Evolutionary conservation across 2,888 invertebrate genomes (phyloP).

Genomic region (Caenorhabditis sp.): DNA sequence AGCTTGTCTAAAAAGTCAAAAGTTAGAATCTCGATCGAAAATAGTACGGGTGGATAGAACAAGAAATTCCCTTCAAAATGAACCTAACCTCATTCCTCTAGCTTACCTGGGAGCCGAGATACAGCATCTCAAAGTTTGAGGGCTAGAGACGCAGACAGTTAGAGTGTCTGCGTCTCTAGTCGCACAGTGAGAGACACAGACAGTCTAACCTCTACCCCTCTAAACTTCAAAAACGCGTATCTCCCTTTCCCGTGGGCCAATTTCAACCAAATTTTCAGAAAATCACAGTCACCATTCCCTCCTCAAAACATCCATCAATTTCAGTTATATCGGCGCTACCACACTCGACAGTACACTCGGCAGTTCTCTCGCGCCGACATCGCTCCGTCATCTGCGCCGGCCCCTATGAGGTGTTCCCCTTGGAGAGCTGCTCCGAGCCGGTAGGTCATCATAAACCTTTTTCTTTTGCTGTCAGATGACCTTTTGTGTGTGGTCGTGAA

Average conservation of each 20-base stretch:
- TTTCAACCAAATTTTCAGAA: neutral
- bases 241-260: neutral
- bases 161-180: neutral
- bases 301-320: slow-evolving; percentile 4
- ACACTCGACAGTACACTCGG: slow-evolving; percentile 59
- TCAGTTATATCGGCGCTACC: slow-evolving; percentile 66
- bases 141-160: neutral
- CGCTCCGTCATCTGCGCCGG: slow-evolving; percentile 59
- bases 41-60: too few relatives aligned
- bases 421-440: slow-evolving; percentile 55
- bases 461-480: neutral
- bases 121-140: neutral
- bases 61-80: neutral
- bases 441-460: too few relatives aligned
- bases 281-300: neutral
- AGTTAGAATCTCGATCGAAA: too few relatives aligned
- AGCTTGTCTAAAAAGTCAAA: too few relatives aligned
- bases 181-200: neutral
- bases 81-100: neutral
- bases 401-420: slow-evolving; percentile 60
- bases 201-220: too few relatives aligned
- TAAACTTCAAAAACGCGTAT: neutral
- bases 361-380: slow-evolving; percentile 57
- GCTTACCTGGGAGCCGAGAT: neutral
- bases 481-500: too few relatives aligned